Evolutionary conservation across 2,797 vertebrate species (phyloP).

Genomic region (Paedocypris micromegethes): DNA sequence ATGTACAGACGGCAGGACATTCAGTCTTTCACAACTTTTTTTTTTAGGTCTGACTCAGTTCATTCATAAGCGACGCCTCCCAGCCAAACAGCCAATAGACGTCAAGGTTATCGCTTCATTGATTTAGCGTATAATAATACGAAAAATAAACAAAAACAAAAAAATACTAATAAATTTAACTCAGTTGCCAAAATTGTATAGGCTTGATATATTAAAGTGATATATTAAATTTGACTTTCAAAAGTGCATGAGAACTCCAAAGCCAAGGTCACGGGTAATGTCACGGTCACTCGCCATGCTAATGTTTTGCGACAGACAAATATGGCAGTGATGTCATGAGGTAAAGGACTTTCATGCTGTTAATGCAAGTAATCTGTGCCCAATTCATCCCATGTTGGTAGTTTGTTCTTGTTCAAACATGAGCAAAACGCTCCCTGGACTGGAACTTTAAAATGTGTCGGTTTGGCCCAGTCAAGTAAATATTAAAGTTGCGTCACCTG

Average conservation of each 20-base stretch:
- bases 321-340: not conserved
- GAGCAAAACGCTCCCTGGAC: not conserved
- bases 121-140: not conserved
- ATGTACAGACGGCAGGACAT: not conserved
- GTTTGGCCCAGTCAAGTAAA: conserved; percentile 12
- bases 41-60: not conserved
- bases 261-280: not conserved
- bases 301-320: conserved; percentile 3
- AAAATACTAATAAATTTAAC: no score
- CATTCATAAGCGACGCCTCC: not conserved
- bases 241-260: not conserved
- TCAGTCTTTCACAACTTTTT: not conserved
- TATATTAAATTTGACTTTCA: no score
- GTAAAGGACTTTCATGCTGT: not conserved
- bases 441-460: not conserved
- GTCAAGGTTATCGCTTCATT: not conserved
- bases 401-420: conserved; percentile 2
- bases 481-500: not conserved
- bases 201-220: no score
- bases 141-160: not conserved
- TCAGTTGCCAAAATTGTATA: no score
- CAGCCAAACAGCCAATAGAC: not conserved
- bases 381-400: not conserved
- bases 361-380: not conserved
- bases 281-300: not conserved